Evolutionary conservation across 2,797 vertebrate genomes (phyloP).

Genomic region (Lagodon rhomboides): DNA sequence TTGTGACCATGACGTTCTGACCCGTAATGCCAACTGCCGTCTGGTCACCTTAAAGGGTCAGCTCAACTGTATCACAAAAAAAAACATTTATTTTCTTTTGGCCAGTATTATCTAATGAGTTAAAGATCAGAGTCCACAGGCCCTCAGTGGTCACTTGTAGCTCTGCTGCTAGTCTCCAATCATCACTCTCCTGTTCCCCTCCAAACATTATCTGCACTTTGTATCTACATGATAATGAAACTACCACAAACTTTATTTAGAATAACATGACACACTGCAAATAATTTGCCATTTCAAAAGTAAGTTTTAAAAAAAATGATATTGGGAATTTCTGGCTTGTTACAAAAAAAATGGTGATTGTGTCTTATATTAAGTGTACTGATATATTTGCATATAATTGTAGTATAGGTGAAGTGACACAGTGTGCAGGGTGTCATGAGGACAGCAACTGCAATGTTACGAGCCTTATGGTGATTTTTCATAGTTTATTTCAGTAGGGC

Average conservation of each 20-base stretch:
- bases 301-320: no score
- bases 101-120: neutral
- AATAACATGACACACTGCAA: neutral
- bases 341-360: no score
- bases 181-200: neutral
- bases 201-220: constrained; percentile 24
- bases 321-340: no score
- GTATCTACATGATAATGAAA: neutral
- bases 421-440: neutral
- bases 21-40: neutral
- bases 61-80: neutral
- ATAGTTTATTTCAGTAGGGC: neutral
- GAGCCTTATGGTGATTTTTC: neutral
- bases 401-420: neutral
- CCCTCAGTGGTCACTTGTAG: neutral
- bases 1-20: constrained; percentile 21
- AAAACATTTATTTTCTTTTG: neutral
- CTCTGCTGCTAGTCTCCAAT: constrained; percentile 1
- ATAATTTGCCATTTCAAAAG: no score
- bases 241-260: constrained; percentile 10
- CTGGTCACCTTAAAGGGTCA: constrained; percentile 13
- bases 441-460: neutral
- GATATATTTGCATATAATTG: no score
- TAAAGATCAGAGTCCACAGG: neutral
- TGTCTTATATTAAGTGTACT: no score